Conservation (phyloP, 2,797 vertebrate species). For the Bradypodion ventrale region DNA sequence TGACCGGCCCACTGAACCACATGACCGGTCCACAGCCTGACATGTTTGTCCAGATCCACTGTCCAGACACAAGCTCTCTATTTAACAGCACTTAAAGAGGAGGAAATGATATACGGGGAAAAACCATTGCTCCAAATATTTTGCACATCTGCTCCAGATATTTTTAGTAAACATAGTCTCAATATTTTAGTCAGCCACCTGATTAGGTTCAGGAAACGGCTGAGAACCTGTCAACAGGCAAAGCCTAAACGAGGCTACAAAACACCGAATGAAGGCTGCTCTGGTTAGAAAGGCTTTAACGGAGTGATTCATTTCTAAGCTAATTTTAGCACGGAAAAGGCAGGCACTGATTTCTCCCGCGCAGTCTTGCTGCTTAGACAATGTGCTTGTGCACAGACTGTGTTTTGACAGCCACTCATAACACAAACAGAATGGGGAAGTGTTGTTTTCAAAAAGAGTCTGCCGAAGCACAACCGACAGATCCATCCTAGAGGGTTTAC, state of each 20-base stretch:
- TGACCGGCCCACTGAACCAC: too few species aligned
- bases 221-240: neutral
- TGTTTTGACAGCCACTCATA: neutral
- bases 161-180: neutral
- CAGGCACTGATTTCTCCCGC: neutral
- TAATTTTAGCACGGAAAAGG: neutral
- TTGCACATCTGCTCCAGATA: neutral
- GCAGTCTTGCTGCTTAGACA: neutral
- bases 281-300: neutral
- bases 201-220: neutral
- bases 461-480: neutral
- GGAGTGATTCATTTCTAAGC: neutral
- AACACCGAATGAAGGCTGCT: neutral
- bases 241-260: too few species aligned
- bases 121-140: neutral
- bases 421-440: neutral
- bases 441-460: neutral
- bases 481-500: neutral
- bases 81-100: too few species aligned
- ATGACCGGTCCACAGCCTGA: too few species aligned
- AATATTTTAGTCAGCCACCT: neutral
- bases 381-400: neutral
- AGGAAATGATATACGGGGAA: too few species aligned
- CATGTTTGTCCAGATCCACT: too few species aligned
- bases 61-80: too few species aligned